Conservation (phyloP, 2,113 vertebrate species). For the Rhinichthys klamathensis region DNA sequence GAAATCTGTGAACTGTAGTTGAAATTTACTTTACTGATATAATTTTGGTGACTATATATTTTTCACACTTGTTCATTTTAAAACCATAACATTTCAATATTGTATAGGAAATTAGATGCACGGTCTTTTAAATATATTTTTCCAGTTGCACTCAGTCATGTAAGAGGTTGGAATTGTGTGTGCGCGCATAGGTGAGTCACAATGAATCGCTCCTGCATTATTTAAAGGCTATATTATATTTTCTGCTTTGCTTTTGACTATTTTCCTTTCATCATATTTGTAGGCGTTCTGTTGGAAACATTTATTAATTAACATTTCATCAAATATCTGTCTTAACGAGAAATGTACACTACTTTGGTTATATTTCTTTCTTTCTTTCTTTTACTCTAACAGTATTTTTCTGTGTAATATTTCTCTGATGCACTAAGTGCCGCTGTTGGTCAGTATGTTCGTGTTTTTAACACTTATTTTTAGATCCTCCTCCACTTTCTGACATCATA, state of each 20-base stretch:
- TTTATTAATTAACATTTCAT: too few relatives aligned
- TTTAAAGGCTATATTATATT: too few relatives aligned
- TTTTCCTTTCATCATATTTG: too few relatives aligned
- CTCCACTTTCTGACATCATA: background rate
- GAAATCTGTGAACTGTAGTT: background rate
- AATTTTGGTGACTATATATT: background rate
- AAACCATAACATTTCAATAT: background rate
- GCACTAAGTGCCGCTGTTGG: conserved; percentile 88
- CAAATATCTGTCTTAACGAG: too few relatives aligned
- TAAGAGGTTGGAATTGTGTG: background rate
- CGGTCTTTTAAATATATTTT: background rate
- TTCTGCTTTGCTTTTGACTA: too few relatives aligned
- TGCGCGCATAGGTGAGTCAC: background rate
- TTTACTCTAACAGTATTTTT: too few relatives aligned
- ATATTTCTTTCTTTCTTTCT: background rate
- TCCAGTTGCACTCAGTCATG: background rate
- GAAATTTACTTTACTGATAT: background rate
- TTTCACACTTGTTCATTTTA: background rate
- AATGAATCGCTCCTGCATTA: background rate
- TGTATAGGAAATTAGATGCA: background rate
- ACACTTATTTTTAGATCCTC: background rate
- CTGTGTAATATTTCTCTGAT: conserved; percentile 71
- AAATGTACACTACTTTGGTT: too few relatives aligned
- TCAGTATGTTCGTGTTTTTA: conserved; percentile 63
- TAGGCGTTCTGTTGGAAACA: too few relatives aligned